A percentile compares a stretch with the other conserved stretches of the same genome.
phyloP scores from a whole-genome alignment of 2,797 vertebrate genomes.

The Myioborus melanocephalus region DNA sequence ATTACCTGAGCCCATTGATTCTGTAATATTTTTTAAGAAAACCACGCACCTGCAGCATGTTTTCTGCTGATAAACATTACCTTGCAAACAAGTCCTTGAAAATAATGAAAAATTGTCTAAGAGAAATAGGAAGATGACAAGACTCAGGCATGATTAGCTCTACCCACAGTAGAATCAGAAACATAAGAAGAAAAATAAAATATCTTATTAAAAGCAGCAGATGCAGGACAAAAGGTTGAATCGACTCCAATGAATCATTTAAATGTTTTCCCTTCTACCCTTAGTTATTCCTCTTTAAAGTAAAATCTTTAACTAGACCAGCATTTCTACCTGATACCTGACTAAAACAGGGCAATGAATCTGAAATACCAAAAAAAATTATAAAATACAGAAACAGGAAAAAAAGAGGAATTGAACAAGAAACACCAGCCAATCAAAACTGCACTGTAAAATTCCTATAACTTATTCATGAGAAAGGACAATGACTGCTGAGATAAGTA shows the following conservation, averaged over 20 bases:
- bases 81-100: background rate
- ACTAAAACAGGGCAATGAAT: background rate
- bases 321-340: background rate
- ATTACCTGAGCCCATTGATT: background rate
- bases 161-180: background rate
- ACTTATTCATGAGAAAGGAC: background rate
- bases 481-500: background rate
- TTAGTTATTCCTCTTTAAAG: background rate
- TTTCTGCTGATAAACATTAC: background rate
- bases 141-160: background rate
- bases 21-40: background rate
- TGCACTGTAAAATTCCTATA: background rate
- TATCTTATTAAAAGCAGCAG: background rate
- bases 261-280: background rate
- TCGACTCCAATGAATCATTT: background rate
- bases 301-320: background rate
- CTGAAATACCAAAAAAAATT: background rate
- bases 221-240: background rate
- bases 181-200: background rate
- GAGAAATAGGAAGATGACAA: background rate
- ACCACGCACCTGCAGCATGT: accelerated
- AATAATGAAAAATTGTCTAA: background rate
- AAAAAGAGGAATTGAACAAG: background rate
- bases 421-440: background rate
- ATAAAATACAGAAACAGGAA: background rate